Base-by-base conservation (phyloP, 2,113 vertebrate species). In the Muscicapa adusta region DNA sequence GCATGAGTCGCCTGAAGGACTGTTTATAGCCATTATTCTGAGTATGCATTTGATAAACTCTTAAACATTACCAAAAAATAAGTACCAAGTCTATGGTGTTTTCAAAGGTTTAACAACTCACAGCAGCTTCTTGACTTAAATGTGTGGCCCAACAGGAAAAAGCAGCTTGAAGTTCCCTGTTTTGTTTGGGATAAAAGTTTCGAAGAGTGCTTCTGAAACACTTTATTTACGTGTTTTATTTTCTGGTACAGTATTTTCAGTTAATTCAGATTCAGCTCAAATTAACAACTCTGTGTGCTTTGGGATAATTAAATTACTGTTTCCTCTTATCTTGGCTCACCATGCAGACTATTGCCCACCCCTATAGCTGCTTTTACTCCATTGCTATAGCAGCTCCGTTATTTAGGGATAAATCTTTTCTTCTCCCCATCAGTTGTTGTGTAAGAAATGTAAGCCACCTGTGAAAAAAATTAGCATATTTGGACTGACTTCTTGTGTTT, bases 281-380 rank as follows among this genome's bases (percentile, higher is more conserved):
- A 97, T 97, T 96, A 97, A 92, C 78, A 96, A 94, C 85, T 97
- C 70, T 38, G 7, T 94, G 79, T 95, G 75, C 93, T 98, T 96
- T 97, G 97, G 97, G 95, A 97, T 98, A 98, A 98, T 98, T 98
- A 98, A 97, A 98, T 98, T 98, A 97, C 96, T 96, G 94, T 97
- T 95, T 96, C 87, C 87, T 96, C 97, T 98, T 98, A 98, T 98
- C 97, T 96, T 95, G 67, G 66, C 83, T 96, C 88, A 88, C 95
- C 96, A 97, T 96, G 89, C 97, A 91, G 95, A 92, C 94, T 88
- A 12, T 60, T 91, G 88, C 90, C 96, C 94, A 96, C 68, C 89
- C 93, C 83, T 96, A 34, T 67, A 90, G 84, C 92, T 97, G 89
- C 93, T 81, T 84, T 84, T 85, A 93, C 80, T 88, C 85, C 73